phyloP scores from a whole-genome alignment of 2,888 invertebrate species.

The Limnephilus lunatus region DNA sequence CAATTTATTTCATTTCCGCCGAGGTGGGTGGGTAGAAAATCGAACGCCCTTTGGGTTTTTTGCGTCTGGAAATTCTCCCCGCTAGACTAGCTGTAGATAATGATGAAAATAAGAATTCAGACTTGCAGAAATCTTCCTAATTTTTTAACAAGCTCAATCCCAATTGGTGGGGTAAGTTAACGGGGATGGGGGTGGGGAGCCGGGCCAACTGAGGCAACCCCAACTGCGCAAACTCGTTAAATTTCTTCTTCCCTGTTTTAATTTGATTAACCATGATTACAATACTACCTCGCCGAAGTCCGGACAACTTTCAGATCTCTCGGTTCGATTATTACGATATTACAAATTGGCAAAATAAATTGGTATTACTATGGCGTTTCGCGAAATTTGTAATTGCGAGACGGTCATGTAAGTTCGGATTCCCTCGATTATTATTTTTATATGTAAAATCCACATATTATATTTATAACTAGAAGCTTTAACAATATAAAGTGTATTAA shows the following conservation, averaged over 20 bases:
- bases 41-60: conserved; percentile 52
- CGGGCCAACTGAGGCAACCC: background rate
- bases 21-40: conserved; percentile 33
- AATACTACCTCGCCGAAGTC: conserved; percentile 2
- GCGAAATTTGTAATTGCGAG: too few relatives aligned
- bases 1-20: conserved; percentile 37
- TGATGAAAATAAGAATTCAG: conserved; percentile 52
- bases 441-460: background rate
- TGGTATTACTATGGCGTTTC: background rate
- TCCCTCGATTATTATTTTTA: background rate
- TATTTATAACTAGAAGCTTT: too few relatives aligned
- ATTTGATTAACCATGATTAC: conserved; percentile 50
- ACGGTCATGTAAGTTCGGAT: background rate
- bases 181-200: background rate
- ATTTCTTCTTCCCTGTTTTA: conserved; percentile 43
- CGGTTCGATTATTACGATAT: conserved; percentile 32
- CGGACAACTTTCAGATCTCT: conserved; percentile 17
- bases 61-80: conserved; percentile 50
- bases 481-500: too few relatives aligned
- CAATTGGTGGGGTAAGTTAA: background rate
- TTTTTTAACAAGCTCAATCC: conserved; percentile 57
- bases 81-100: conserved; percentile 51
- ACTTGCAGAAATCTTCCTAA: conserved; percentile 43
- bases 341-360: conserved; percentile 22
- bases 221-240: conserved; percentile 41